These are phyloP conservation scores for Contarinia nasturtii DNA, from an alignment of 1,140 invertebrate species.

Conservation along the genomic window DNA sequence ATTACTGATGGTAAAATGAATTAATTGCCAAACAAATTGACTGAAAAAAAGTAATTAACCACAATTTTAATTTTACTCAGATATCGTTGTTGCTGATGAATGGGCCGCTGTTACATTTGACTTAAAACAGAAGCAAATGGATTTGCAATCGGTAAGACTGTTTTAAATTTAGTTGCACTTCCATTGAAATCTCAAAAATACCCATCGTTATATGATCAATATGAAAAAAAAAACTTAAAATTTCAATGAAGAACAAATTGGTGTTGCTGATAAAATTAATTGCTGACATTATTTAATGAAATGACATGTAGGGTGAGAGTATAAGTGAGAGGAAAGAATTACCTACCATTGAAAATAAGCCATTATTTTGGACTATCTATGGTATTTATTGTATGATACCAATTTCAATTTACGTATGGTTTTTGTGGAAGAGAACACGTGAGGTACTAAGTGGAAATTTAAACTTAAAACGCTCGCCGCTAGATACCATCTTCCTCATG, in stretches of 20 bases:
- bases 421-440: conserved; percentile 37
- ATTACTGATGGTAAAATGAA: conserved; percentile 77
- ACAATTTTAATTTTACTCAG: no score
- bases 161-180: no score
- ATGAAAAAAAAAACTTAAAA: background rate
- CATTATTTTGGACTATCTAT: conserved; percentile 59
- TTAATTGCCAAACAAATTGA: no score
- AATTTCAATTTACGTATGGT: conserved; percentile 45
- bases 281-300: background rate
- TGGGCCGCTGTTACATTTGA: conserved; percentile 75
- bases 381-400: conserved; percentile 56
- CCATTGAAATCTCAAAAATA: no score
- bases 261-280: background rate
- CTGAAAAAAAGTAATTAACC: no score
- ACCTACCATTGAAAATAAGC: conserved; percentile 52
- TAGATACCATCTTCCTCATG: background rate
- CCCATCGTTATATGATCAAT: background rate
- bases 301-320: conserved; percentile 26
- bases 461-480: conserved; percentile 1
- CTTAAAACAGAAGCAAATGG: conserved; percentile 62
- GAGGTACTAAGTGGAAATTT: conserved; percentile 31
- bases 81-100: conserved; percentile 49
- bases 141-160: conserved; percentile 61
- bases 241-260: background rate
- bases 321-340: conserved; percentile 51